These are phyloP conservation scores for Drosophila greeni DNA, from an alignment of 2,888 invertebrate species.

Conservation along the genomic window DNA sequence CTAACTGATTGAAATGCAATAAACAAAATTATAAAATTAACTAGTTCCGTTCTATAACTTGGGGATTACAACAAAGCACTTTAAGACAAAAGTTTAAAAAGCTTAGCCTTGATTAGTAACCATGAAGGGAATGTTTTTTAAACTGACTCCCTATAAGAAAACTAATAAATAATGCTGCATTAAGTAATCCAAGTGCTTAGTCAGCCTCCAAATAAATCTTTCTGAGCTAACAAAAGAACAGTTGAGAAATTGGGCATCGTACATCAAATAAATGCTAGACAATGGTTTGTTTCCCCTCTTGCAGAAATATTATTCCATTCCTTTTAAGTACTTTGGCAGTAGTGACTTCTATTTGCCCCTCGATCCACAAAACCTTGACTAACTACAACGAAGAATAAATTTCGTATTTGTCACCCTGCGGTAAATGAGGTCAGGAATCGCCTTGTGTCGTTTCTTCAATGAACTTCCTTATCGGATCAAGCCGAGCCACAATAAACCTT, in stretches of 20 bases:
- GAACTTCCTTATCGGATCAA: constrained; percentile 19
- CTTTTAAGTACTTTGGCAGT: neutral
- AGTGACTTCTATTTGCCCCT: neutral
- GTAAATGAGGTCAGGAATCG: constrained; percentile 2
- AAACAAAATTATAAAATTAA: neutral
- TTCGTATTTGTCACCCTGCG: neutral
- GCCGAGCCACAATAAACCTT: constrained; percentile 10
- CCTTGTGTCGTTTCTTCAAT: constrained; percentile 17
- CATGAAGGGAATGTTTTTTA: too few species aligned
- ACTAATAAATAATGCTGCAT: too few species aligned
- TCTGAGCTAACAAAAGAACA: neutral
- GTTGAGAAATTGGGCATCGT: neutral
- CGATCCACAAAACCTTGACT: neutral
- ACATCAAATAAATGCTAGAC: neutral
- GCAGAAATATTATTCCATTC: neutral
- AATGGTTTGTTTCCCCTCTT: neutral
- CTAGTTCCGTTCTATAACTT: neutral
- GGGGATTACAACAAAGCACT: neutral
- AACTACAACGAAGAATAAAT: neutral
- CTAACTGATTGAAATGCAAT: constrained; percentile 32
- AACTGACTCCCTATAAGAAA: too few species aligned
- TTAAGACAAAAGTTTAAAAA: too few species aligned
- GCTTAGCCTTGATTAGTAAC: too few species aligned
- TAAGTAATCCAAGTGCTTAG: neutral
- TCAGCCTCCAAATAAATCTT: neutral